phyloP scores from a whole-genome alignment of 2,888 invertebrate species.

The Melikaiella ostensackeni region DNA sequence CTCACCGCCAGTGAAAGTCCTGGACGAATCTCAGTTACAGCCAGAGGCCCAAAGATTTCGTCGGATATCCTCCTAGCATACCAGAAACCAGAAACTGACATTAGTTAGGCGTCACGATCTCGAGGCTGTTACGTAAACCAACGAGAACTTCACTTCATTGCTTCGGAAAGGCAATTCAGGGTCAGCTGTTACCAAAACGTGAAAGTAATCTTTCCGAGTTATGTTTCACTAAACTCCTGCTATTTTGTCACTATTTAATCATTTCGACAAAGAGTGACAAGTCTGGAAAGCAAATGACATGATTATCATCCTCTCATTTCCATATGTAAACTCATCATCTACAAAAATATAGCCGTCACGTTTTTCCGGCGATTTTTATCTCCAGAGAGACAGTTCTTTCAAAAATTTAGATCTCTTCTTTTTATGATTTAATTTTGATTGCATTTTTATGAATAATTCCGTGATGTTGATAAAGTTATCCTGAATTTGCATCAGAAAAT shows the following conservation, averaged over 20 bases:
- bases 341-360: background rate
- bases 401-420: no score
- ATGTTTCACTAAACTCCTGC: background rate
- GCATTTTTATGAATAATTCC: no score
- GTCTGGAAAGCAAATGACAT: background rate
- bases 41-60: constrained; percentile 49
- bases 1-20: constrained; percentile 73
- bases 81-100: constrained; percentile 32
- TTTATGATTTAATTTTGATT: no score
- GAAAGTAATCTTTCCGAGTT: constrained; percentile 23
- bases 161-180: constrained; percentile 31
- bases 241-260: background rate
- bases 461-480: no score
- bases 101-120: constrained; percentile 29
- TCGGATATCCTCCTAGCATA: constrained; percentile 35
- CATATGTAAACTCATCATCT: background rate
- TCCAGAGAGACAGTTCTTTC: background rate
- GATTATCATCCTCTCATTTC: background rate
- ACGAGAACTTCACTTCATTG: no score
- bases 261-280: background rate
- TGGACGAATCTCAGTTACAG: constrained; percentile 50
- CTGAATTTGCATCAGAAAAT: no score
- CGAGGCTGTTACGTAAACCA: constrained; percentile 17
- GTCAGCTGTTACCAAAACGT: constrained; percentile 36
- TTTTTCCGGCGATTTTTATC: background rate